Percentiles rank a stretch among this genome's conserved stretches.
phyloP scores from a whole-genome alignment of 2,888 invertebrate genomes.

The Gymnocheta viridis region DNA sequence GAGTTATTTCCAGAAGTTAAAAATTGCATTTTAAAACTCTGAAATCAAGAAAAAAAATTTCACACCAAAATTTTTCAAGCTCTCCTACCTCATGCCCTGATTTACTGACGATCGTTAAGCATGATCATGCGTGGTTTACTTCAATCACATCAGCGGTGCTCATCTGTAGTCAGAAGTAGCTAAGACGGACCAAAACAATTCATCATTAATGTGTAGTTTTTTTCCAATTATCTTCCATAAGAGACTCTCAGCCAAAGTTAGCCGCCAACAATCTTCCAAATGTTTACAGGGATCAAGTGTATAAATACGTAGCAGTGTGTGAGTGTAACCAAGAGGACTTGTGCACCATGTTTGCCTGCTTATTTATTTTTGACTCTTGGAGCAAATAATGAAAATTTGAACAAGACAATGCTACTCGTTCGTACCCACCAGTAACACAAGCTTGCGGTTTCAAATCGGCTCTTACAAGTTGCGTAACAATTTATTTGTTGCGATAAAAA shows the following conservation, averaged over 20 bases:
- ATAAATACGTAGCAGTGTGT: background rate
- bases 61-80: no score
- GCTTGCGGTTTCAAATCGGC: conserved; percentile 41
- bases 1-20: no score
- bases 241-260: background rate
- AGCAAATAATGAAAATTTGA: conserved; percentile 35
- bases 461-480: conserved; percentile 53
- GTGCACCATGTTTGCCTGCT: conserved; percentile 4
- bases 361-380: conserved; percentile 4
- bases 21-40: no score
- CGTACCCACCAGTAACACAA: background rate
- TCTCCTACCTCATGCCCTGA: no score
- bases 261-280: background rate
- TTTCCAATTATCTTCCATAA: background rate
- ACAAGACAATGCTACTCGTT: background rate
- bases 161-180: no score
- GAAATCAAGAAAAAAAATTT: no score
- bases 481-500: conserved; percentile 43
- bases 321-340: background rate
- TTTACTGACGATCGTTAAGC: no score
- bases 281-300: background rate
- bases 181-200: no score
- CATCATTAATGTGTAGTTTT: no score
- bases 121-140: no score
- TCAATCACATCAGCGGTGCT: no score